Conservation (phyloP, 2,113 vertebrate genomes). For the Electrona antarctica region DNA sequence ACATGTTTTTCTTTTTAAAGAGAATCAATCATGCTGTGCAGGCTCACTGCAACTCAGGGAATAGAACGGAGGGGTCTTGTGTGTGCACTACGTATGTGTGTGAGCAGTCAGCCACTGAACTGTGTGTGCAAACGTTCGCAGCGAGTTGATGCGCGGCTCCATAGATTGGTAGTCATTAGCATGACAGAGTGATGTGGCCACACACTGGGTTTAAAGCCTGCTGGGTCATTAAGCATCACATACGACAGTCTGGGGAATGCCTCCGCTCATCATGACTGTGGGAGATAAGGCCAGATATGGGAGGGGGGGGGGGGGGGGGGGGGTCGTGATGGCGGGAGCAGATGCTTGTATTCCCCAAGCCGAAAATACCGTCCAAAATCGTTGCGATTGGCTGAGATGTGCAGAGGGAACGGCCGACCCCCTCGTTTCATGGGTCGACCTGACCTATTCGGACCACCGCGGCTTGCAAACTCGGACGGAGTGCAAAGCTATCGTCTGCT, state of each 20-base stretch:
- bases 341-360: too few relatives aligned
- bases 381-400: too few relatives aligned
- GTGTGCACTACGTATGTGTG: neutral
- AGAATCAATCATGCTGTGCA: slow-evolving; percentile 10
- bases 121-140: neutral
- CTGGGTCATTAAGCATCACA: slow-evolving; percentile 56
- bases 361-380: too few relatives aligned
- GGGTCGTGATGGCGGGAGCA: too few relatives aligned
- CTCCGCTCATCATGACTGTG: slow-evolving; percentile 6
- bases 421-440: too few relatives aligned
- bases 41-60: neutral
- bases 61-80: neutral
- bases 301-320: neutral
- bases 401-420: too few relatives aligned
- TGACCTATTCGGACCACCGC: too few relatives aligned
- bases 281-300: slow-evolving; percentile 27
- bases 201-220: slow-evolving; percentile 50
- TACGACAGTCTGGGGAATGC: slow-evolving; percentile 59
- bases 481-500: too few relatives aligned
- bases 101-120: slow-evolving; percentile 5
- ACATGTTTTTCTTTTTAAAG: slow-evolving; percentile 19
- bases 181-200: slow-evolving; percentile 47
- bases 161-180: slow-evolving; percentile 31
- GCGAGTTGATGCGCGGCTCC: slow-evolving; percentile 1
- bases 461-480: too few relatives aligned